phyloP scores from a whole-genome alignment of 2,888 invertebrate species.

The Agrilus mali region DNA sequence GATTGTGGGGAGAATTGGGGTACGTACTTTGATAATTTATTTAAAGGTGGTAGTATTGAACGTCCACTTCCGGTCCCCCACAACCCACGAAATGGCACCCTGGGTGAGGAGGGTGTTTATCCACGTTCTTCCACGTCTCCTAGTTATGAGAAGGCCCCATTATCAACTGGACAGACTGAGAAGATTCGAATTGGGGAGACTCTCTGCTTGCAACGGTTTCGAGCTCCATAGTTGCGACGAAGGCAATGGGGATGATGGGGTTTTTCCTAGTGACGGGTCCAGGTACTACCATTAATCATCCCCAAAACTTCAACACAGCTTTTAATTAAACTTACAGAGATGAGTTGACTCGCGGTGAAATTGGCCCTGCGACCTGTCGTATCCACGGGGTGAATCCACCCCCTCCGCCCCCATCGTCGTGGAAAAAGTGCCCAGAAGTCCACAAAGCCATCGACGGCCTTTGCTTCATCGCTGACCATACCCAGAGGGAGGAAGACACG shows the following conservation, averaged over 20 bases:
- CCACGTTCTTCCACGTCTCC: conserved; percentile 84
- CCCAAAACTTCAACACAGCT: conserved; percentile 21
- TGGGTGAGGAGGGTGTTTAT: conserved; percentile 95
- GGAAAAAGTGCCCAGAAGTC: conserved; percentile 85
- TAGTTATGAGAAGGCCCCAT: conserved; percentile 82
- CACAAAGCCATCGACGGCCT: conserved; percentile 89
- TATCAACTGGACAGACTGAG: conserved; percentile 46
- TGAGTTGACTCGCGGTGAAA: conserved; percentile 21
- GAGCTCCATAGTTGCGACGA: neutral
- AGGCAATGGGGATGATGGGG: conserved; percentile 18
- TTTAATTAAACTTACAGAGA: conserved; percentile 29
- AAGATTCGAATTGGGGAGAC: conserved; percentile 28
- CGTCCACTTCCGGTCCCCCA: conserved; percentile 95
- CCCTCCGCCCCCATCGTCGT: conserved; percentile 42
- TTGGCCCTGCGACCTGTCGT: conserved; percentile 44
- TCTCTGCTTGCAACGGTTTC: neutral
- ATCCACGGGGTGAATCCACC: conserved; percentile 49
- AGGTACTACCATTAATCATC: conserved; percentile 37
- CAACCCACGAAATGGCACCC: conserved; percentile 94
- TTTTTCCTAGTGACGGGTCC: conserved; percentile 43
- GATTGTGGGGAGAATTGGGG: no score
- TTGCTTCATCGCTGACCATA: conserved; percentile 85
- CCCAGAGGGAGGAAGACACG: conserved; percentile 82
- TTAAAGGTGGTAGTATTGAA: conserved; percentile 77
- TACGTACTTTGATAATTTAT: no score